phyloP scores from a whole-genome alignment of 1,140 invertebrate species.

The Archegozetes longisetosus region DNA sequence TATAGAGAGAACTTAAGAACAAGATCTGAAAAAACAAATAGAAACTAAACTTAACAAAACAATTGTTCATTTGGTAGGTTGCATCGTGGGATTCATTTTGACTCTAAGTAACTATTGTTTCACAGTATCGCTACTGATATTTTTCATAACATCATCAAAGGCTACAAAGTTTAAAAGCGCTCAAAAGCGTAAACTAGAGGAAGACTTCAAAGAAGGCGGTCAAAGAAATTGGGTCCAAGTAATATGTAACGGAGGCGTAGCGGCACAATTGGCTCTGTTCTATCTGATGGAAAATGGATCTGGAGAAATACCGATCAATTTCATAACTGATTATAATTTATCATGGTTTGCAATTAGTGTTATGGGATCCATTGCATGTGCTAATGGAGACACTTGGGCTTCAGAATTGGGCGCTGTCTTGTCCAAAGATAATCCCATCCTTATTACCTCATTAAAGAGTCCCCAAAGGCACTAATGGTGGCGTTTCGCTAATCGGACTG shows the following conservation, averaged over 20 bases:
- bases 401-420: conserved; percentile 71
- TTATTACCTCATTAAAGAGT: conserved; percentile 60
- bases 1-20: no score
- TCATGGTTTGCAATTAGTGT: conserved; percentile 66
- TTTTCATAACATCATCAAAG: conserved; percentile 63
- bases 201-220: conserved; percentile 64
- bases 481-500: conserved; percentile 50
- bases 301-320: conserved; percentile 60
- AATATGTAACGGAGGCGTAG: conserved; percentile 72
- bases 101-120: conserved; percentile 63
- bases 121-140: conserved; percentile 48
- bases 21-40: background rate
- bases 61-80: conserved; percentile 32
- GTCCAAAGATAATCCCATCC: conserved; percentile 44
- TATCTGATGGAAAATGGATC: conserved; percentile 64
- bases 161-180: conserved; percentile 57
- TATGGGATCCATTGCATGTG: conserved; percentile 54
- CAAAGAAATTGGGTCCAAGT: conserved; percentile 82
- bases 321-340: conserved; percentile 49
- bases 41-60: background rate
- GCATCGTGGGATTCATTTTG: conserved; percentile 58
- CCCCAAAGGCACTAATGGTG: conserved; percentile 68
- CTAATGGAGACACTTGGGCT: conserved; percentile 80
- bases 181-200: conserved; percentile 54
- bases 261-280: conserved; percentile 53